phyloP scores from a whole-genome alignment of 1,140 invertebrate species.

The Caenorhabditis inopinata region DNA sequence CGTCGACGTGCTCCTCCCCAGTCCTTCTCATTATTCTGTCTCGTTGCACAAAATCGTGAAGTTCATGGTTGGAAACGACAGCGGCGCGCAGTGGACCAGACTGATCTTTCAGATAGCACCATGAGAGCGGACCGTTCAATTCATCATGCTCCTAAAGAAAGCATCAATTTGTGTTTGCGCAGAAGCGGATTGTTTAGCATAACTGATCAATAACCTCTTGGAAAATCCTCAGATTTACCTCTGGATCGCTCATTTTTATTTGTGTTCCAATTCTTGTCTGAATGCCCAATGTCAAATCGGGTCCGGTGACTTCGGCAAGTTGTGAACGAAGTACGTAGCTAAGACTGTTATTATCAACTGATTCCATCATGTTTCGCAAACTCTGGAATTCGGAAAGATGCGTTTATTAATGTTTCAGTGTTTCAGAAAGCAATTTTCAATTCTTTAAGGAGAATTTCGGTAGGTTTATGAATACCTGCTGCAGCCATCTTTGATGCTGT shows the following conservation, averaged over 20 bases:
- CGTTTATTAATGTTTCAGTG: not conserved
- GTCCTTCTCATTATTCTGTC: not conserved
- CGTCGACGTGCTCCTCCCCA: constrained; percentile 1
- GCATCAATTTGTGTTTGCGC: too few relatives aligned
- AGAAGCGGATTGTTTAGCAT: too few relatives aligned
- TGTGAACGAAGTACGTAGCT: constrained; percentile 25
- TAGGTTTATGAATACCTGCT: constrained; percentile 23
- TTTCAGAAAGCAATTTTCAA: not conserved
- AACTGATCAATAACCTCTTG: too few relatives aligned
- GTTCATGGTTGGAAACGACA: not conserved
- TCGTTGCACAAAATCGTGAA: not conserved
- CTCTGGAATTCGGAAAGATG: constrained; percentile 34
- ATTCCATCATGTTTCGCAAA: constrained; percentile 39
- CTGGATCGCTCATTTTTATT: not conserved
- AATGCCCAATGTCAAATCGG: not conserved
- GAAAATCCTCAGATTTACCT: not conserved
- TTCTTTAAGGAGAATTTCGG: too few relatives aligned
- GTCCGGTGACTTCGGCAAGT: not conserved
- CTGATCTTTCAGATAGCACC: constrained; percentile 7
- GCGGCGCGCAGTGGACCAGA: not conserved
- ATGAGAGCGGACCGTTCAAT: not conserved
- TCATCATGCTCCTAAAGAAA: too few relatives aligned
- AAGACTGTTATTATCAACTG: constrained; percentile 28
- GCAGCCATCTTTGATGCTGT: constrained; percentile 39
- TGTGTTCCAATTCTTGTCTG: not conserved